Base-by-base conservation (phyloP, 2,797 vertebrate species). In the Cirrhinus molitorella region DNA sequence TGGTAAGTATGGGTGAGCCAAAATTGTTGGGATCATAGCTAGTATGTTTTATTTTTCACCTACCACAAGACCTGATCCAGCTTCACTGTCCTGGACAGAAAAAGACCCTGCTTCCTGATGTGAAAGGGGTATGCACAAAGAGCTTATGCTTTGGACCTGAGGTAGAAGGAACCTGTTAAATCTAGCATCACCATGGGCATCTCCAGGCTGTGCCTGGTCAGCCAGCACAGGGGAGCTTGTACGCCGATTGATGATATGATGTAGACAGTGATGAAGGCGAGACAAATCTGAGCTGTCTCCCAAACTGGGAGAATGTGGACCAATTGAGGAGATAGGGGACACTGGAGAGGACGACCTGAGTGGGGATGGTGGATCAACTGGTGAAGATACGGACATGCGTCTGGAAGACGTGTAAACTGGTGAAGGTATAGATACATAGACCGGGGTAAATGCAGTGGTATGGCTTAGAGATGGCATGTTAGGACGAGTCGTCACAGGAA, bases 191-290 rank as follows among this genome's bases (percentile, higher is more conserved):
- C 67, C 40, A 9, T 74, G 73, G 79, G 57, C 81, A 83, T 85
- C 65, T 19, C 81, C 2, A 9, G 85, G 57, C 65, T 83, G 84
- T 61, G 49, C 74, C 73, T 81, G 88, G 43, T 91, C 90, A 34
- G 80, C 86, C 28, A 93, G 86, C 31, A 91, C 86, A n/a, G 91
- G 93, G 31, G 91, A 94, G 86, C 91, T 93, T 76, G 91, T 94
- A 68, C 91, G 91, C 68, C 89, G 92, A 76, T 83, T 83, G 81
- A 94, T 87, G 47, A 94, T 95, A 82, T 93, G 92, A 88, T 92
- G 90, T 79, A 95, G 92, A 85, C 92, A 93, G 78, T 88, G 92
- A 89, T 94, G 84, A 17, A 95, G 94, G 78, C 94, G 88, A 61
- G 66, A 90, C 66, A 95, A 92, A 85, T 93, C 89, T 72, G 88